These are phyloP conservation scores for Auanema sp. DNA, from an alignment of 2,888 invertebrate species.

Conservation along the genomic window DNA sequence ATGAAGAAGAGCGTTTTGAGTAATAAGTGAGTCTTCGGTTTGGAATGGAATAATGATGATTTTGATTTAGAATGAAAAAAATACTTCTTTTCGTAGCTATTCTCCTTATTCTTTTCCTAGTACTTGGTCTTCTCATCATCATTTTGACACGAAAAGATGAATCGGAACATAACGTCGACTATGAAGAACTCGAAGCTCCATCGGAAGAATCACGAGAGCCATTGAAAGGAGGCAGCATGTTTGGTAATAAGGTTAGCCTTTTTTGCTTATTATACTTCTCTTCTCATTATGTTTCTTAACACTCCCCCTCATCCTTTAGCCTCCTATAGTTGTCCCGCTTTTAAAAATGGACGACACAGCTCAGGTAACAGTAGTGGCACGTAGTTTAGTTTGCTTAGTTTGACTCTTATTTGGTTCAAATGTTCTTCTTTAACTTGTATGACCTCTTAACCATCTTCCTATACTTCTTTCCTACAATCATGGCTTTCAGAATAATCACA, in stretches of 20 bases:
- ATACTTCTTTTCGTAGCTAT: slow-evolving; percentile 6
- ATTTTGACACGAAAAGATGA: neutral
- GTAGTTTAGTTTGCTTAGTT: too few relatives aligned
- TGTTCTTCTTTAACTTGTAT: too few relatives aligned
- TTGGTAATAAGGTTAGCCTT: slow-evolving; percentile 1
- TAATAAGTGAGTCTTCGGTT: slow-evolving; percentile 18
- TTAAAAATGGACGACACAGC: too few relatives aligned
- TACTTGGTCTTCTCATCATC: slow-evolving; percentile 7
- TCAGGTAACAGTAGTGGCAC: too few relatives aligned
- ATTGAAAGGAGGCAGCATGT: neutral
- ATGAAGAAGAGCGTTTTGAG: slow-evolving; percentile 38
- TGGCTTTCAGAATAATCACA: too few relatives aligned
- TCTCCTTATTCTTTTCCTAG: slow-evolving; percentile 11
- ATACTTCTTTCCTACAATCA: too few relatives aligned
- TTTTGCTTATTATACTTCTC: too few relatives aligned
- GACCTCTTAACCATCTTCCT: too few relatives aligned
- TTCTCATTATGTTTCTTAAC: too few relatives aligned
- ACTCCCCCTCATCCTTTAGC: too few relatives aligned
- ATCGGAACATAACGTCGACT: slow-evolving; percentile 4
- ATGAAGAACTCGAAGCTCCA: slow-evolving; percentile 3
- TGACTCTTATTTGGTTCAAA: too few relatives aligned
- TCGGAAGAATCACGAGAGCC: neutral
- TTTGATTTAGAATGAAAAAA: slow-evolving; percentile 13
- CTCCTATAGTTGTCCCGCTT: too few relatives aligned
- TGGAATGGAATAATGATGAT: neutral